Evolutionary conservation across 1,140 invertebrate genomes (phyloP).

Genomic region (Drosophila pachea): DNA sequence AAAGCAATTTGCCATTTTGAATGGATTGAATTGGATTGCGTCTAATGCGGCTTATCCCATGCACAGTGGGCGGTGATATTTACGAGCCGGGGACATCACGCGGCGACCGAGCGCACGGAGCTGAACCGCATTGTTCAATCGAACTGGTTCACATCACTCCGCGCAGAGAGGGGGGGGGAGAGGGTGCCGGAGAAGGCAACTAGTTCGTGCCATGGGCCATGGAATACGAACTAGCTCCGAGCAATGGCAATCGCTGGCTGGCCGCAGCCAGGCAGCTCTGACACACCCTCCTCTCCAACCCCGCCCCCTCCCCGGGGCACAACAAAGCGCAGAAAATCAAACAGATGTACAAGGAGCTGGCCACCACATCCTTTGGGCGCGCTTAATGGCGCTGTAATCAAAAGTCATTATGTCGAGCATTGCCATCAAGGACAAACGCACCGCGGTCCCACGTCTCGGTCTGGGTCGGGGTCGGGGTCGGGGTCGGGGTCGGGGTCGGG

Average conservation of each 20-base stretch:
- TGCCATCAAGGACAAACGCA: conserved; percentile 61
- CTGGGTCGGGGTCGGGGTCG: conserved; percentile 4
- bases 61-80: conserved; percentile 41
- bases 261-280: no score
- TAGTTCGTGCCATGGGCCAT: no score
- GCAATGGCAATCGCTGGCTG: no score
- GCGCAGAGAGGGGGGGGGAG: no score
- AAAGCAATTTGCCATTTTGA: conserved; percentile 59
- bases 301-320: conserved; percentile 1
- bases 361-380: conserved; percentile 34
- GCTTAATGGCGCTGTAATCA: conserved; percentile 75
- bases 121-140: not conserved
- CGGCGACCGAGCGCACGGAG: conserved; percentile 12
- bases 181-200: no score
- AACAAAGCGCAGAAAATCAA: conserved; percentile 51
- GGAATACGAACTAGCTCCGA: no score
- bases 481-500: no score
- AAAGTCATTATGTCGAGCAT: conserved; percentile 70
- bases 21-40: conserved; percentile 64
- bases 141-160: not conserved
- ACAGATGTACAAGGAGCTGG: conserved; percentile 67
- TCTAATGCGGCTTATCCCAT: conserved; percentile 48
- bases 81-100: conserved; percentile 31
- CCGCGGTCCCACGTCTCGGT: not conserved
- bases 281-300: no score